phyloP scores from a whole-genome alignment of 2,888 invertebrate species.

The Troilus luridus region DNA sequence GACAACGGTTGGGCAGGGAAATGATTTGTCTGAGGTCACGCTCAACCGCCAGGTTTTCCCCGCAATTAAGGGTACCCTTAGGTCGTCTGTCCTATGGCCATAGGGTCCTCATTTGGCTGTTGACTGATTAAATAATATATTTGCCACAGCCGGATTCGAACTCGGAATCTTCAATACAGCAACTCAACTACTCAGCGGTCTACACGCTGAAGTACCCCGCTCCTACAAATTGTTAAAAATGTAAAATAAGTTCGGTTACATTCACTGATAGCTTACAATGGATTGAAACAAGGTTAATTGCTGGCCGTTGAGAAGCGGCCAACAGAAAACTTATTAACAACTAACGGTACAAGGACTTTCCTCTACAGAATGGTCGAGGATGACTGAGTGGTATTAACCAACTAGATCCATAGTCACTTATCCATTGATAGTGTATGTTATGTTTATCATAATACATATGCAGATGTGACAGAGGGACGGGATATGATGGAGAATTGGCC shows the following conservation, averaged over 20 bases:
- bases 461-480: neutral
- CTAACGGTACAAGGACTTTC: conserved; percentile 7
- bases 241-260: neutral
- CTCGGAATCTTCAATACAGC: too few relatives aligned
- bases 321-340: conserved; percentile 20
- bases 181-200: too few relatives aligned
- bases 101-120: too few relatives aligned
- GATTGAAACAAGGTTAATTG: neutral
- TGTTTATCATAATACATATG: neutral
- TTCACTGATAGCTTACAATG: neutral
- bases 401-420: neutral
- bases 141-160: too few relatives aligned
- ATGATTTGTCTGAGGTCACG: too few relatives aligned
- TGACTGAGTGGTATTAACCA: neutral
- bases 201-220: too few relatives aligned
- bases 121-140: too few relatives aligned
- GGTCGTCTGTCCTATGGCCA: too few relatives aligned
- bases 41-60: too few relatives aligned
- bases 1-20: too few relatives aligned
- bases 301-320: neutral
- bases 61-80: too few relatives aligned
- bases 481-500: neutral
- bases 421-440: neutral
- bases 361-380: neutral
- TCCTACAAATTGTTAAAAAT: too few relatives aligned